Evolutionary conservation across 2,113 vertebrate species (phyloP), one percentile per base, ranked within the genome.

Genomic region (Opisthocomus hoazin): DNA sequence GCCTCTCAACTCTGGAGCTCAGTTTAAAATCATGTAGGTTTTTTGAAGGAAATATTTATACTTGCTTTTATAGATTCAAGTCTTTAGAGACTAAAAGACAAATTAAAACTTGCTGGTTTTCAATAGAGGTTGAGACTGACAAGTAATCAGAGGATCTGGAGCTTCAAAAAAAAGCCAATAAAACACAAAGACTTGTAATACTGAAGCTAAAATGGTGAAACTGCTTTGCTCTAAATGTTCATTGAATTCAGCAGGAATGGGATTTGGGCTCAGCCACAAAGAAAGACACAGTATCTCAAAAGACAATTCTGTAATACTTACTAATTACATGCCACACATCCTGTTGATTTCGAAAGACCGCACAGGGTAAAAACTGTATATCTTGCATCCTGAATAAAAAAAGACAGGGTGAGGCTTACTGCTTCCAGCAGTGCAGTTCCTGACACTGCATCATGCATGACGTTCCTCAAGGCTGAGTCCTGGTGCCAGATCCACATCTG

Each of bases 51-150:
- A 69, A 89, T 82, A 75, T 93, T 93, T 87, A 26, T 53, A 17
- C 50, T 93, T 84, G 15, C 4, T 68, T 89, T 68, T 89, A 75
- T 19, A 57, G 20, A 76, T 26, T 65, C 4, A 6, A 82, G 20
- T 73, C 48, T 87, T 91, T 53, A 79, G 65, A 48, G 64, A 78
- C 54, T 64, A 84, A 86, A 71, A 36, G 48, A 84, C 65, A 92
- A 93, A 95, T 90, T 91, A 88, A 89, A 90, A 84, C 45, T 81
- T 68, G 51, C 34, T 93, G 45, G 9, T 76, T 96, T 92, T 82
- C 76, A 89, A 61, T 46, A 79, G n/a, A 79, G 63, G 9, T 57
- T 89, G 65, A 61, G 48, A 36, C 45, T 79, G 34, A 78, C 0
- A 1, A 65, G 15, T 61, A 92, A 92, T 64, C 65, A 48, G 43